Evolutionary conservation across 2,113 vertebrate genomes (phyloP), one percentile per base, ranked within the genome.

Genomic region (Ornithorhynchus anatinus): DNA sequence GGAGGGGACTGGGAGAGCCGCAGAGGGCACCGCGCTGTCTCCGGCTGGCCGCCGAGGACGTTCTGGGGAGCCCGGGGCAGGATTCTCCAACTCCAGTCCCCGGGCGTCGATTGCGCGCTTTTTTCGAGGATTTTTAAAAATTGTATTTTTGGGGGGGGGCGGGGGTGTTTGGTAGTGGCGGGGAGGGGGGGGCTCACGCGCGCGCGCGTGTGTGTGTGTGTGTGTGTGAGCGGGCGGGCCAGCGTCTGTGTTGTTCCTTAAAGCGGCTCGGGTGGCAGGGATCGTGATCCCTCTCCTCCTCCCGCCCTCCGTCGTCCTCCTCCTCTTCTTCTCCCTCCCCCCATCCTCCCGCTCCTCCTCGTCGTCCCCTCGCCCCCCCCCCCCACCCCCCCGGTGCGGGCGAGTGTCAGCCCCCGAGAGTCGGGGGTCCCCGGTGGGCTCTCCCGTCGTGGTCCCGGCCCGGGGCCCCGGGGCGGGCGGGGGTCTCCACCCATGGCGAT

Each of bases 401-500:
- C 80, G 80, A 69, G 75, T 80, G 72, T 70, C 13, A 22, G 69
- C 58, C 56, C 51, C 56, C 23, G 80, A 83, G 83, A 87, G 80
- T 87, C 85, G 82, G 82, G 72, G 45, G 77, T 59, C 71, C 75
- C 59, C 23, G 80, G 62, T 47, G 62, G 69, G 63, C 47, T 63
- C 48, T 87, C 59, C n/a, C n/a, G n/a, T n/a, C n/a, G n/a, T n/a
- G n/a, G n/a, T n/a, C n/a, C 81, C 59, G 65, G 82, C 87, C 57
- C 44, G 42, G 59, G 82, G 77, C 86, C 90, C 90, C 79, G 58
- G 84, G 84, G n/a, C n/a, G 54, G 69, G 47, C 63, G 59, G 72
- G 69, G 60, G 88, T 77, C 85, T 92, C 86, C 89, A 91, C 89
- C 90, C 94, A 96, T 97, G 97, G 95, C 96, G 91, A 99, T 99